Percentiles rank a stretch among this genome's conserved stretches.
Evolutionary conservation across 1,140 invertebrate species (phyloP).

Genomic region (Hylyphantes graminicola): DNA sequence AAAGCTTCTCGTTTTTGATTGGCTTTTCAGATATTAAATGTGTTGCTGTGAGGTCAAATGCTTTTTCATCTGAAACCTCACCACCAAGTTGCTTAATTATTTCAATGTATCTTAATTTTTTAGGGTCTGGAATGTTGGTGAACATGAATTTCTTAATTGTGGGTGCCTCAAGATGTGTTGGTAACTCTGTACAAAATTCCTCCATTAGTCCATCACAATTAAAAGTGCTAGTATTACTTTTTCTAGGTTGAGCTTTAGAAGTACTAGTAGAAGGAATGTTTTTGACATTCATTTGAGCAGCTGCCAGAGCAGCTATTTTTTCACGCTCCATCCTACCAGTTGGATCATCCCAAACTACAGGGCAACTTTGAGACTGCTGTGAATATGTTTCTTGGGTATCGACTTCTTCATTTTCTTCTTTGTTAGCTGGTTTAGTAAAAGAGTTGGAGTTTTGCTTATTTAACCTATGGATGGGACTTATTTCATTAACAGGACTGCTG

Average conservation of each 20-base stretch:
- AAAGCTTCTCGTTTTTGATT: constrained; percentile 84
- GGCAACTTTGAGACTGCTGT: constrained; percentile 65
- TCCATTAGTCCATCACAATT: neutral
- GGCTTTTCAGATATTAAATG: constrained; percentile 82
- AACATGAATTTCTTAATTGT: constrained; percentile 65
- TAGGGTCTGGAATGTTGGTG: constrained; percentile 68
- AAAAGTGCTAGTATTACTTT: neutral
- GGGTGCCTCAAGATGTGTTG: neutral
- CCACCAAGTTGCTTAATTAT: constrained; percentile 77
- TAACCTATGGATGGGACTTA: neutral
- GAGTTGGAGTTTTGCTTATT: neutral
- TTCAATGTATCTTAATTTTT: constrained; percentile 69
- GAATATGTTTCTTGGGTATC: neutral
- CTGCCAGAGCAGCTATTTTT: constrained; percentile 40
- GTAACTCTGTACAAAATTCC: neutral
- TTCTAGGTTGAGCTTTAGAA: neutral
- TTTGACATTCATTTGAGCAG: neutral
- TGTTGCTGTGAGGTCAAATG: constrained; percentile 77
- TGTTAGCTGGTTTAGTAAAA: constrained; percentile 2
- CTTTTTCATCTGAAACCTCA: constrained; percentile 72
- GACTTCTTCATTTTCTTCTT: constrained; percentile 35
- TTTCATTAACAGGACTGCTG: constrained; percentile 16
- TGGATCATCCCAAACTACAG: constrained; percentile 70
- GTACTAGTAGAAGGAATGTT: neutral
- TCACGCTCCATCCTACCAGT: constrained; percentile 66